Conservation (phyloP, 2,888 invertebrate species). For the Neria commutata region DNA sequence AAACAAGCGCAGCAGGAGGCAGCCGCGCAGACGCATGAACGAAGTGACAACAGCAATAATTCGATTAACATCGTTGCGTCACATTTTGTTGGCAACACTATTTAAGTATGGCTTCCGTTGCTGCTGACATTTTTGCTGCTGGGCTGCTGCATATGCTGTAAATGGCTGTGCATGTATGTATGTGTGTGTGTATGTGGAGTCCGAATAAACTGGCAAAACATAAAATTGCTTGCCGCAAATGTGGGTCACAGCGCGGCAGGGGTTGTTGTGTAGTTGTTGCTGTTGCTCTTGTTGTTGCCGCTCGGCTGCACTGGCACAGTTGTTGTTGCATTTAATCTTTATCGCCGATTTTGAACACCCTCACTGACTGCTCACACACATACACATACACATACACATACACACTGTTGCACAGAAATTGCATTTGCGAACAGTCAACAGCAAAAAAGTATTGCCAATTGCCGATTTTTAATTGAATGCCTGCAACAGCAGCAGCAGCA, state of each 20-base stretch:
- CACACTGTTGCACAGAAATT: no score
- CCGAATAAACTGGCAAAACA: neutral
- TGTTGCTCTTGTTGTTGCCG: slow-evolving; percentile 13
- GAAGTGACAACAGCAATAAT: slow-evolving; percentile 39
- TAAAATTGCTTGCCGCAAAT: neutral
- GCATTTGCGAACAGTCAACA: slow-evolving; percentile 29
- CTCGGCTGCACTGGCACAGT: slow-evolving; percentile 22
- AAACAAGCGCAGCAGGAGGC: neutral
- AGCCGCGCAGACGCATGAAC: slow-evolving; percentile 17
- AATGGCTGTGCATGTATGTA: no score
- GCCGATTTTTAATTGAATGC: slow-evolving; percentile 48
- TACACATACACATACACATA: no score
- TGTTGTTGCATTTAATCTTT: no score
- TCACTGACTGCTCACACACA: no score
- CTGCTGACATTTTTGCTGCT: slow-evolving; percentile 30
- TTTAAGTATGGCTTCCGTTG: slow-evolving; percentile 15
- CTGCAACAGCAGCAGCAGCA: slow-evolving; percentile 26
- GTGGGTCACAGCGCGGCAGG: no score
- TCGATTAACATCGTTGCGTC: slow-evolving; percentile 33
- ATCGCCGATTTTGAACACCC: no score
- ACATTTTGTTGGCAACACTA: slow-evolving; percentile 10
- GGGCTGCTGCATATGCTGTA: no score
- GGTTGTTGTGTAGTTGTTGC: slow-evolving; percentile 15
- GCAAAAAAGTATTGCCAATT: slow-evolving; percentile 34
- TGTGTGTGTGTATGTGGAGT: slow-evolving; percentile 6